Conservation (phyloP, 2,797 vertebrate genomes). For the Lateolabrax maculatus region DNA sequence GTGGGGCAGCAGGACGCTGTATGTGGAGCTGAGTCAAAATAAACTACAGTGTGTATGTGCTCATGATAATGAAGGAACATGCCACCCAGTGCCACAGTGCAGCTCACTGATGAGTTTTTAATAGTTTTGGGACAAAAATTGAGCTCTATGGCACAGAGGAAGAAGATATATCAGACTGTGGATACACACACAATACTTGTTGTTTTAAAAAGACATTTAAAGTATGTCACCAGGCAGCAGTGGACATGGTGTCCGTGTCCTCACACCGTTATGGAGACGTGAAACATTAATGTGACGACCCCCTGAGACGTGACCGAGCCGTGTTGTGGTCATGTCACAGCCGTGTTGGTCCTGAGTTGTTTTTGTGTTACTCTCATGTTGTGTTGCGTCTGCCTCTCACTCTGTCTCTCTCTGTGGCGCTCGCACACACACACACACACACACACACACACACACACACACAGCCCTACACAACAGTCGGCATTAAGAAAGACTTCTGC, state of each 20-base stretch:
- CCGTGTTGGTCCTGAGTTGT: constrained; percentile 1
- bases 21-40: no score
- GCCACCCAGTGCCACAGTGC: no score
- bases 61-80: no score
- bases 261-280: background rate
- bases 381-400: background rate
- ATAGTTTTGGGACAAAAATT: no score
- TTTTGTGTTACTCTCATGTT: constrained; percentile 6
- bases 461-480: background rate
- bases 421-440: background rate
- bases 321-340: background rate
- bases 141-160: no score
- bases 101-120: no score
- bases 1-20: no score
- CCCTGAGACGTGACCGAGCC: background rate
- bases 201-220: no score
- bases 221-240: background rate
- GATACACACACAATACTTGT: no score
- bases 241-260: background rate
- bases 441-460: background rate
- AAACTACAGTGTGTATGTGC: no score
- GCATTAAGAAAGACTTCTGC: background rate
- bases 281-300: constrained; percentile 18
- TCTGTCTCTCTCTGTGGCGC: background rate
- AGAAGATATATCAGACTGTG: no score